phyloP scores from a whole-genome alignment of 2,113 vertebrate genomes.

The Planiliza haematocheilus region DNA sequence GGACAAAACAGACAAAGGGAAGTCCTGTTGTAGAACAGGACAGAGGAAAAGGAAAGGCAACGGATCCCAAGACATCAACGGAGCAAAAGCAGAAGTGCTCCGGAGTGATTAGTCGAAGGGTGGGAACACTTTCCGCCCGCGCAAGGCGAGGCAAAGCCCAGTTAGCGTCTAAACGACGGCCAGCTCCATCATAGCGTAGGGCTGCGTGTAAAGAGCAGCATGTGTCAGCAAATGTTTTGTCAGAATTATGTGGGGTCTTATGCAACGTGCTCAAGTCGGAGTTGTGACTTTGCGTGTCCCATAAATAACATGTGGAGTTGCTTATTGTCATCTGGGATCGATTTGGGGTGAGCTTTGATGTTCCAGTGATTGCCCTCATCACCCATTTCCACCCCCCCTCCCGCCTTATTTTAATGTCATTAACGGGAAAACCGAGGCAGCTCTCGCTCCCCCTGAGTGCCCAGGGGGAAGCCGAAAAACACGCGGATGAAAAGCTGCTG shows the following conservation, averaged over 20 bases:
- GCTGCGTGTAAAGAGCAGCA: slow-evolving; percentile 39
- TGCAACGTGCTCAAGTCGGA: slow-evolving; percentile 28
- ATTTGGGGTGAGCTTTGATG: slow-evolving; percentile 68
- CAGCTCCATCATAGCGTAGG: slow-evolving; percentile 42
- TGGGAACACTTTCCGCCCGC: neutral
- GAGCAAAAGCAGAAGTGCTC: slow-evolving; percentile 25
- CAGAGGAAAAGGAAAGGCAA: slow-evolving; percentile 36
- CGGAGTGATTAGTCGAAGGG: slow-evolving; percentile 28
- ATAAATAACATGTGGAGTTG: slow-evolving; percentile 61
- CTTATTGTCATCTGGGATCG: slow-evolving; percentile 74
- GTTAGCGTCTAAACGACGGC: slow-evolving; percentile 27
- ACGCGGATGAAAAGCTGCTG: neutral
- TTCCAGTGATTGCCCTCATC: slow-evolving; percentile 54
- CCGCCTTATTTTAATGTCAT: slow-evolving; percentile 15
- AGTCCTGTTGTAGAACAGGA: slow-evolving; percentile 44
- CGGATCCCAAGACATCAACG: slow-evolving; percentile 14
- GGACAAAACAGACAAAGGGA: slow-evolving; percentile 29
- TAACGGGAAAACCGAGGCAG: slow-evolving; percentile 28
- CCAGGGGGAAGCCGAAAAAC: slow-evolving; percentile 9
- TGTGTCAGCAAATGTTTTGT: slow-evolving; percentile 40
- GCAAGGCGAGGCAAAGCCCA: slow-evolving; percentile 6
- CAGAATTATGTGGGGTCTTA: slow-evolving; percentile 38
- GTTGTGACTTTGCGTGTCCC: slow-evolving; percentile 38
- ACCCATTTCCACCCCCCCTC: slow-evolving; percentile 14
- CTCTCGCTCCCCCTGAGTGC: slow-evolving; percentile 13